These are phyloP conservation scores for Ophiodon elongatus DNA, from an alignment of 2,113 vertebrate species.

Conservation along the genomic window DNA sequence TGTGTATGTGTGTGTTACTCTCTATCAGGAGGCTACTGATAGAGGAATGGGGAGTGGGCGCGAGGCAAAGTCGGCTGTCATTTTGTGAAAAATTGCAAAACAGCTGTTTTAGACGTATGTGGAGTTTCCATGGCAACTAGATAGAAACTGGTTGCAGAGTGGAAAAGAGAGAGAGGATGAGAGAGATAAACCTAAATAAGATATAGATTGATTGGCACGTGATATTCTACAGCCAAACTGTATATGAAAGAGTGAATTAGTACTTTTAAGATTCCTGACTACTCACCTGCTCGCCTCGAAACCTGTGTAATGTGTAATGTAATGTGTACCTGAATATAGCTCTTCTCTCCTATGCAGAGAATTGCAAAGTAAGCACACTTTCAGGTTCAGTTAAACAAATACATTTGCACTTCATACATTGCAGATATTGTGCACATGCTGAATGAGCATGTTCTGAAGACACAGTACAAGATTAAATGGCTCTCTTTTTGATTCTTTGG, in stretches of 20 bases:
- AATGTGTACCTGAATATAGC: neutral
- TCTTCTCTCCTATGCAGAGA: slow-evolving; percentile 3
- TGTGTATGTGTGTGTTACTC: neutral
- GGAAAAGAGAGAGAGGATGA: slow-evolving; percentile 6
- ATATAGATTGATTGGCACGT: neutral
- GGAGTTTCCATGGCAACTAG: slow-evolving; percentile 79
- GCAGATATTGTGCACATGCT: neutral
- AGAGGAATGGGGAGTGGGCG: slow-evolving; percentile 37
- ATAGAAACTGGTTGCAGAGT: slow-evolving; percentile 36
- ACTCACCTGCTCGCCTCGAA: neutral
- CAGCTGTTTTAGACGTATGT: slow-evolving; percentile 77
- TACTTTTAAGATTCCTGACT: neutral
- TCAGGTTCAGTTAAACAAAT: neutral
- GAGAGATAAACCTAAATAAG: slow-evolving; percentile 17
- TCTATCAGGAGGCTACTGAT: slow-evolving; percentile 7
- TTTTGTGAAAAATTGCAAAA: slow-evolving; percentile 71
- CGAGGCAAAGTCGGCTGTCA: slow-evolving; percentile 46
- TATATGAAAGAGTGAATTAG: neutral
- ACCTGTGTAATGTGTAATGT: neutral
- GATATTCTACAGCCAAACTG: neutral
- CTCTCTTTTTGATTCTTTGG: slow-evolving; percentile 8
- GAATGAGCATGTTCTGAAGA: neutral
- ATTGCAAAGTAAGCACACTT: slow-evolving; percentile 4
- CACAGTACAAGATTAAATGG: slow-evolving; percentile 9
- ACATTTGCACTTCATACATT: neutral